A percentile compares a stretch with the other conserved stretches of the same genome.
Evolutionary conservation across 2,888 invertebrate genomes (phyloP).

Genomic region (Cephus sareptanus): DNA sequence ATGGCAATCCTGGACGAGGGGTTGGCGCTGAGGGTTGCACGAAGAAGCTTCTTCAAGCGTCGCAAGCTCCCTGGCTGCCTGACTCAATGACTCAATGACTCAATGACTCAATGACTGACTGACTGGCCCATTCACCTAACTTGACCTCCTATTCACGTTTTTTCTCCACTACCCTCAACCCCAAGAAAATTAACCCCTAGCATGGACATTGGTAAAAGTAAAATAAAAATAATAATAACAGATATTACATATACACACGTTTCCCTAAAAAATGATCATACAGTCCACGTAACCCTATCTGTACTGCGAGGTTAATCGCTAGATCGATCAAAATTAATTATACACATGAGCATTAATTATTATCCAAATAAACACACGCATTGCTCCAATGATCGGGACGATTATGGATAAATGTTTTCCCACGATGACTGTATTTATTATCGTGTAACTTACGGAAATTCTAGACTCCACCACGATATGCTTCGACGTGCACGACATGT

Average conservation of each 20-base stretch:
- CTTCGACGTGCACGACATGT: slow-evolving; percentile 51
- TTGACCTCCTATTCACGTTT: neutral
- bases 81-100: neutral
- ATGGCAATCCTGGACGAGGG: slow-evolving; percentile 16
- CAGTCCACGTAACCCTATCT: neutral
- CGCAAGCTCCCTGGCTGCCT: neutral
- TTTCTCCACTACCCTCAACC: no score
- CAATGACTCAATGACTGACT: neutral
- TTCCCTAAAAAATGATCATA: neutral
- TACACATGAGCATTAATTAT: neutral
- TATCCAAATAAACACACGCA: neutral
- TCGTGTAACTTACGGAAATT: neutral
- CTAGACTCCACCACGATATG: neutral
- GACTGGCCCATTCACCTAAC: neutral
- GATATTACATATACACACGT: no score
- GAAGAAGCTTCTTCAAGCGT: neutral
- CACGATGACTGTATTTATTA: neutral
- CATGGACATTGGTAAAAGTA: no score
- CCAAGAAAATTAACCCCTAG: no score
- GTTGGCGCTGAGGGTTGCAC: slow-evolving; percentile 8
- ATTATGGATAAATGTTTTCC: neutral
- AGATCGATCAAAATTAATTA: neutral
- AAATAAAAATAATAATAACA: no score
- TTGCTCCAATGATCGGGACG: neutral
- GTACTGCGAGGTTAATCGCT: neutral